Conservation (phyloP, 2,113 vertebrate genomes). For the Oncorhynchus kisutch region DNA sequence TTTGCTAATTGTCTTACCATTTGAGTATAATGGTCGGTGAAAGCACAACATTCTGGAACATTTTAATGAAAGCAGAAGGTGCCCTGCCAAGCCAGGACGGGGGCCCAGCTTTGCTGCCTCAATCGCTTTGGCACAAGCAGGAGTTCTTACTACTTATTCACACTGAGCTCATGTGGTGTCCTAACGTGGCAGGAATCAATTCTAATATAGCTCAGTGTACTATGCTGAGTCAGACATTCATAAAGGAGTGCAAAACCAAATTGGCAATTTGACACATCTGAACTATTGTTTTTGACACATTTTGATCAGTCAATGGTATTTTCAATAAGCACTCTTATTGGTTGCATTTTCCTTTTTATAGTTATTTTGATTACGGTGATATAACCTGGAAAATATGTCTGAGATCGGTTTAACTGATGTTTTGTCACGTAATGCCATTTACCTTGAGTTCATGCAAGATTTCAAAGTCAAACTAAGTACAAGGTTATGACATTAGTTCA, state of each 20-base stretch:
- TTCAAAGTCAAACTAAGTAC: too few species aligned
- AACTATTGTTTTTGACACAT: slow-evolving; percentile 6
- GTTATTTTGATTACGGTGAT: not conserved
- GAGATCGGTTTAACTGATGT: too few species aligned
- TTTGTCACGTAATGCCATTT: too few species aligned
- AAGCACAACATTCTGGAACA: slow-evolving; percentile 1
- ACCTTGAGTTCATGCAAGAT: too few species aligned
- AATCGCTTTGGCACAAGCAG: not conserved
- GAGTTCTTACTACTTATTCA: too few species aligned
- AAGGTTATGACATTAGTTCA: too few species aligned
- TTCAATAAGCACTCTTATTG: slow-evolving; percentile 5
- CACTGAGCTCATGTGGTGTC: not conserved
- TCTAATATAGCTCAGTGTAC: not conserved
- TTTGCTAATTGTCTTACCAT: not conserved
- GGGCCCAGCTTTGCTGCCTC: not conserved
- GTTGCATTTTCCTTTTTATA: not conserved
- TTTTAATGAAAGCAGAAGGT: slow-evolving; percentile 2
- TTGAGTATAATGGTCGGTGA: not conserved
- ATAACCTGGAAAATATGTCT: too few species aligned
- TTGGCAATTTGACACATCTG: slow-evolving; percentile 42
- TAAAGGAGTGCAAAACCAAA: slow-evolving; percentile 26
- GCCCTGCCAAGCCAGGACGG: not conserved
- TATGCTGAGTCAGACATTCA: slow-evolving; percentile 7
- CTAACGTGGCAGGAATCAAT: not conserved
- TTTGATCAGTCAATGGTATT: not conserved